A percentile compares a stretch with the other conserved stretches of the same genome.
Conservation (phyloP, 2,113 vertebrate genomes). For the Rutilus rutilus region DNA sequence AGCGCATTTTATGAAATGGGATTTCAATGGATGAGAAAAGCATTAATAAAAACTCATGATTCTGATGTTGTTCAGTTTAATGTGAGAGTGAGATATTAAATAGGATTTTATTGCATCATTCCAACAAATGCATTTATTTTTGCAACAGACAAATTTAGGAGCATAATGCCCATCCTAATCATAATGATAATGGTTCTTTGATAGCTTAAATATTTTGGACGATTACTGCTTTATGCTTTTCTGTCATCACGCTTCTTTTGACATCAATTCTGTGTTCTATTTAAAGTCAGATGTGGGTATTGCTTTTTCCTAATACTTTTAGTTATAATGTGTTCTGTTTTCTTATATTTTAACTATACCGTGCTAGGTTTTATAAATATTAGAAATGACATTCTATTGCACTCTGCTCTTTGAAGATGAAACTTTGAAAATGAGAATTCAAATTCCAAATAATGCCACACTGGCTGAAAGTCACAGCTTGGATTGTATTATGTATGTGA, state of each 20-base stretch:
- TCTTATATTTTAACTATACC: background rate
- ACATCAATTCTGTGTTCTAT: background rate
- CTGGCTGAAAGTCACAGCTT: background rate
- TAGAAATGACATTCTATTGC: background rate
- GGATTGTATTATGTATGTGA: background rate
- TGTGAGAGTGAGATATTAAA: background rate
- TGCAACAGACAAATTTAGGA: background rate
- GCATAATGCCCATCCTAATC: background rate
- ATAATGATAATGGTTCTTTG: constrained; percentile 19
- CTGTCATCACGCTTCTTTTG: background rate
- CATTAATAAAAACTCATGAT: constrained; percentile 45
- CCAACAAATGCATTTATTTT: background rate
- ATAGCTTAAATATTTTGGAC: background rate
- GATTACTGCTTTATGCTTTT: background rate
- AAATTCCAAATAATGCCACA: background rate
- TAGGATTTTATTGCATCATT: background rate
- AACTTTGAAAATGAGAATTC: background rate
- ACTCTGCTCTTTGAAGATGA: background rate
- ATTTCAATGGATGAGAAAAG: constrained; percentile 13
- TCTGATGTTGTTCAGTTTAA: constrained; percentile 20
- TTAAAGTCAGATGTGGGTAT: background rate
- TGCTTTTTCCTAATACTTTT: background rate
- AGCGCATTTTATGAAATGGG: constrained; percentile 24
- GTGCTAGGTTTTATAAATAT: background rate
- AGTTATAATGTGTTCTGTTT: background rate